Conservation (phyloP, 2,797 vertebrate species). For the Sorex maritimensis region DNA sequence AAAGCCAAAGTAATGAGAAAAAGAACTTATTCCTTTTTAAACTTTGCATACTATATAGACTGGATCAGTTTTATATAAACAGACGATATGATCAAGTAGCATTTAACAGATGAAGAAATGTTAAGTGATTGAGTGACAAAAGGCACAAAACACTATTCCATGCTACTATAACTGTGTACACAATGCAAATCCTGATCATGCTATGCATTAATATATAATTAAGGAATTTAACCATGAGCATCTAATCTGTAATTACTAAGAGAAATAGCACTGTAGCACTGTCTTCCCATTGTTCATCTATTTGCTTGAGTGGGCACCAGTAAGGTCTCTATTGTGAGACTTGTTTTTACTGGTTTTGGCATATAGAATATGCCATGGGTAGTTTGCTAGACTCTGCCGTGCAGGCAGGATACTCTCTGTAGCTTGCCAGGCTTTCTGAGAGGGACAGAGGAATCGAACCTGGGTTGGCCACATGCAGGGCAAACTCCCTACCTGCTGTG, state of each 20-base stretch:
- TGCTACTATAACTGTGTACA: conserved; percentile 1
- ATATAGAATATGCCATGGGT: no score
- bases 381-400: no score
- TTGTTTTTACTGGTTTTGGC: no score
- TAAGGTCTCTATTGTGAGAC: no score
- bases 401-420: no score
- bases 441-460: no score
- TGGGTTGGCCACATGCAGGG: no score
- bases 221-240: conserved; percentile 53
- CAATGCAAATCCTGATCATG: conserved; percentile 5
- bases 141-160: conserved; percentile 51
- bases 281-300: not conserved
- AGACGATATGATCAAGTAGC: not conserved
- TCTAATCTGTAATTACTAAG: conserved; percentile 42
- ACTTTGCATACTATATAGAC: not conserved
- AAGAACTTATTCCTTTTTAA: not conserved
- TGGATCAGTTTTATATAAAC: not conserved
- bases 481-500: no score
- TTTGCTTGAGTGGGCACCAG: no score
- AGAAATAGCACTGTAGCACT: conserved; percentile 41
- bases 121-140: conserved; percentile 66
- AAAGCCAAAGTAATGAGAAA: conserved; percentile 15
- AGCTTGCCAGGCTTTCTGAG: no score
- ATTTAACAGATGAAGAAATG: conserved; percentile 52
- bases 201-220: not conserved